These are phyloP conservation scores for Oreochromis spilurus DNA, from an alignment of 2,113 vertebrate genomes.

Conservation along the genomic window DNA sequence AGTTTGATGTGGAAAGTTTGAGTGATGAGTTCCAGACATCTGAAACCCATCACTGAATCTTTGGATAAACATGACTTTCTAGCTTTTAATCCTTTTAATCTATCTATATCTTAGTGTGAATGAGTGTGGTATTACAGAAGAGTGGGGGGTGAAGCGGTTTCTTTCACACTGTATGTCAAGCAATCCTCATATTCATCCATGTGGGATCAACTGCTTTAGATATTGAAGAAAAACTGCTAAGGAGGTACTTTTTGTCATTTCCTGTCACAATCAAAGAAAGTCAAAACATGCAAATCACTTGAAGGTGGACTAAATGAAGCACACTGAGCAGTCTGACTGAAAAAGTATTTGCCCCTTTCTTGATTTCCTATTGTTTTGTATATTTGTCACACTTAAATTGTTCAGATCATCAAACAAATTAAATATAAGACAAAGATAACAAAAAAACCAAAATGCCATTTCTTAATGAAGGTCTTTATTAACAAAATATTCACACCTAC, in stretches of 20 bases:
- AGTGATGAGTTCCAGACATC: neutral
- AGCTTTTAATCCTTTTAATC: conserved; percentile 42
- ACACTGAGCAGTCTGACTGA: neutral
- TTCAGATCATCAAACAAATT: neutral
- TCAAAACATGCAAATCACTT: neutral
- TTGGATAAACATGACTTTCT: conserved; percentile 11
- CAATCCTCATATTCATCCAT: neutral
- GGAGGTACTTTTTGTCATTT: neutral
- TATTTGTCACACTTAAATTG: neutral
- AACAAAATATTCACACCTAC: neutral
- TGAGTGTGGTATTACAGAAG: neutral
- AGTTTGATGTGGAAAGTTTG: neutral
- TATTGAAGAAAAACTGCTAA: neutral
- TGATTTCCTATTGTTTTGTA: neutral
- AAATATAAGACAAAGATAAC: neutral
- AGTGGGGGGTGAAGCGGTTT: neutral
- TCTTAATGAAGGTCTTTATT: neutral
- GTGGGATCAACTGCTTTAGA: conserved; percentile 6
- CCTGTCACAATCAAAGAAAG: neutral
- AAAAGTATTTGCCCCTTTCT: neutral
- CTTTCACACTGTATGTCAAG: conserved; percentile 2
- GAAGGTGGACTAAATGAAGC: neutral
- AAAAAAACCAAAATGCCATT: neutral
- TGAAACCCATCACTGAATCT: conserved; percentile 3
- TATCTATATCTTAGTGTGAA: conserved; percentile 1